Evolutionary conservation across 2,113 vertebrate genomes (phyloP).

Genomic region (Dicentrarchus labrax): DNA sequence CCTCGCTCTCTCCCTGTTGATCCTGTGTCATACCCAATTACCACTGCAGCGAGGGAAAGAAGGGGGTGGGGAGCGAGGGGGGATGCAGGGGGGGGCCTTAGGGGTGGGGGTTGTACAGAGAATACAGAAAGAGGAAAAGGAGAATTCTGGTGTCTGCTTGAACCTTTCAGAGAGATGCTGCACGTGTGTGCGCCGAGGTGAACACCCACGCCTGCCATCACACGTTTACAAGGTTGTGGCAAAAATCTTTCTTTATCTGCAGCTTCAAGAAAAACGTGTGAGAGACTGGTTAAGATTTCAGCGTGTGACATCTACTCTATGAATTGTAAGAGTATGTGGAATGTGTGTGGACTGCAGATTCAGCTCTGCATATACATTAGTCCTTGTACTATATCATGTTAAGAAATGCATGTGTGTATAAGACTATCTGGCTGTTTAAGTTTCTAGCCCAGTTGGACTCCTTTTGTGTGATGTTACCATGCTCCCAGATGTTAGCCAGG

Average conservation of each 20-base stretch:
- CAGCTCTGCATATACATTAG: neutral
- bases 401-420: neutral
- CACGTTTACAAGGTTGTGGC: slow-evolving; percentile 48
- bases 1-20: slow-evolving; percentile 74
- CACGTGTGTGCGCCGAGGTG: slow-evolving; percentile 42
- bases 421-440: neutral
- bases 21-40: slow-evolving; percentile 84
- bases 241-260: slow-evolving; percentile 54
- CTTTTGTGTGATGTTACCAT: neutral
- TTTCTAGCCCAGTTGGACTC: neutral
- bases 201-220: slow-evolving; percentile 72
- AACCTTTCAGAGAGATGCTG: slow-evolving; percentile 49
- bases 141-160: slow-evolving; percentile 43
- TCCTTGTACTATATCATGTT: neutral
- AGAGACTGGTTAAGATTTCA: slow-evolving; percentile 20
- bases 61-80: neutral
- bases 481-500: neutral
- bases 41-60: slow-evolving; percentile 56
- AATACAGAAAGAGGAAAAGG: slow-evolving; percentile 53
- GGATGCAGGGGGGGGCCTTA: neutral
- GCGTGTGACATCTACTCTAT: slow-evolving; percentile 9
- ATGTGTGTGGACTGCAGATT: neutral
- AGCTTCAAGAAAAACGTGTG: slow-evolving; percentile 37
- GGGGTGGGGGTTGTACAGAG: slow-evolving; percentile 16
- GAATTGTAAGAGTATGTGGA: slow-evolving; percentile 3